Conservation (phyloP, 2,113 vertebrate genomes). For the Pomatorhinus ruficollis region DNA sequence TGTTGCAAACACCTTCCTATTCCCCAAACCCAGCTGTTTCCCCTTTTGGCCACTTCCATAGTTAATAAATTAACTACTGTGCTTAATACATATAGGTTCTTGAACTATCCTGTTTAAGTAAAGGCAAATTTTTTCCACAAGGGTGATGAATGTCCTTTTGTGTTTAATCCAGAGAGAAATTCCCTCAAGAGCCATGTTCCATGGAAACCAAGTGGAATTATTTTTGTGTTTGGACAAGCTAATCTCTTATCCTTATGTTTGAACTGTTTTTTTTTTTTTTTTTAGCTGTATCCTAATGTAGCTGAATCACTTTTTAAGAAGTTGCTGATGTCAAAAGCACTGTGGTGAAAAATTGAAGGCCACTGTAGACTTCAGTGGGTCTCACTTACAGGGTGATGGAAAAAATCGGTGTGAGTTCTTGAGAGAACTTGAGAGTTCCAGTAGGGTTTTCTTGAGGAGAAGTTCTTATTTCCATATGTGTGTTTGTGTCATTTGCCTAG, state of each 20-base stretch:
- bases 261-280: not conserved
- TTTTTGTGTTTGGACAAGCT: not conserved
- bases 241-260: not conserved
- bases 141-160: not conserved
- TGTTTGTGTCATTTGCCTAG: not conserved
- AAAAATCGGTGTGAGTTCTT: not conserved
- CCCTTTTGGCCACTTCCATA: not conserved
- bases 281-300: not conserved
- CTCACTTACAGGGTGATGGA: not conserved
- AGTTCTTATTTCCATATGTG: rapidly evolving
- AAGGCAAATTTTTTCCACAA: not conserved
- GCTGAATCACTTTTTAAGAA: not conserved
- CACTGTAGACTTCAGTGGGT: not conserved
- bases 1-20: not conserved
- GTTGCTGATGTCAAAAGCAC: not conserved
- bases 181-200: not conserved
- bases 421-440: not conserved
- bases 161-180: not conserved
- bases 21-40: not conserved
- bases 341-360: not conserved
- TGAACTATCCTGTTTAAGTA: not conserved
- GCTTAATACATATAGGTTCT: not conserved
- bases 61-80: not conserved
- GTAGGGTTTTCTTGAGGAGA: not conserved
- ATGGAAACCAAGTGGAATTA: not conserved